Evolutionary conservation across 2,888 invertebrate genomes (phyloP).

Genomic region (Amblyjoppa proteus): DNA sequence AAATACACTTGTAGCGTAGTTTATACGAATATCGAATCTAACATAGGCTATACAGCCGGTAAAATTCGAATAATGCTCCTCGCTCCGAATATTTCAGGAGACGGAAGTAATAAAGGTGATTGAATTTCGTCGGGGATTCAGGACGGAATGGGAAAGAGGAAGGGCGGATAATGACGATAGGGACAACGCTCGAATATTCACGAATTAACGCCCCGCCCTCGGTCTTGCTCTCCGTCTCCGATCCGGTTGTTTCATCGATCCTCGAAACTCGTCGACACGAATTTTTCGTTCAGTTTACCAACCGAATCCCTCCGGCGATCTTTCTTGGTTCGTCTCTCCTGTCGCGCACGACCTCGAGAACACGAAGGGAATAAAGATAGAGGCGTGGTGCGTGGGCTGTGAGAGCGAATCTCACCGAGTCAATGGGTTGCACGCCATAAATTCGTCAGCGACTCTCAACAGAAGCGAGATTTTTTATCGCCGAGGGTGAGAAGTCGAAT

Average conservation of each 20-base stretch:
- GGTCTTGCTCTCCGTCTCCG: conserved; percentile 20
- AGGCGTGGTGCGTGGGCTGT: conserved; percentile 25
- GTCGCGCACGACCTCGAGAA: not conserved
- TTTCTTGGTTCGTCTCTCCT: conserved; percentile 20
- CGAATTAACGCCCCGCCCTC: conserved; percentile 40
- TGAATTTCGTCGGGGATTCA: conserved; percentile 47
- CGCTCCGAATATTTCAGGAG: conserved; percentile 47
- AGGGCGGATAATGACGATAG: conserved; percentile 20
- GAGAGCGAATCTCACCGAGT: conserved; percentile 45
- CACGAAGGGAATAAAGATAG: conserved; percentile 5
- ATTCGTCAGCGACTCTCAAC: conserved; percentile 64
- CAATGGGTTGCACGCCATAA: conserved; percentile 63
- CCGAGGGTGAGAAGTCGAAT: not conserved
- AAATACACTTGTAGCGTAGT: not conserved
- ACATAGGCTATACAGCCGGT: not conserved
- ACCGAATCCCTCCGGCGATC: conserved; percentile 49
- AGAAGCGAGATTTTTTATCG: conserved; percentile 56
- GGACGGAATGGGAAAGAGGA: conserved; percentile 26
- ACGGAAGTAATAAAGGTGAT: conserved; percentile 62
- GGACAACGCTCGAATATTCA: conserved; percentile 20
- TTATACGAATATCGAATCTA: not conserved
- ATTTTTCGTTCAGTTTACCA: conserved; percentile 63
- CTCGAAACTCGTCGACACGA: conserved; percentile 50
- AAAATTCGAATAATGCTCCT: conserved; percentile 40
- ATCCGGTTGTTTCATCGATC: conserved; percentile 52